Base-by-base conservation (phyloP, 1,140 invertebrate genomes). In the Calycopis cecrops region DNA sequence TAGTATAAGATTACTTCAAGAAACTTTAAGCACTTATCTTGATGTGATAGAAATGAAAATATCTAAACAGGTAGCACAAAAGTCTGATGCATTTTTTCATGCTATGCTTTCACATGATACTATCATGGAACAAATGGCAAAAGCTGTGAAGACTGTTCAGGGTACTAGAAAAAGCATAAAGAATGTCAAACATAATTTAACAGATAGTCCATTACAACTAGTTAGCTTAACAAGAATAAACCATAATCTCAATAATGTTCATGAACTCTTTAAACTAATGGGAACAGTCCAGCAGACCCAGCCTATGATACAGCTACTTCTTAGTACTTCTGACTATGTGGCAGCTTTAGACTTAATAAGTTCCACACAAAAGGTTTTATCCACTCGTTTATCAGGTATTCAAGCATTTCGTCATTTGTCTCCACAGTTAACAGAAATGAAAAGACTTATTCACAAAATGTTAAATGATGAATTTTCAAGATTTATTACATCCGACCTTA, bases 211-310 rank as follows among this genome's bases (percentile, higher is more conserved):
- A 18, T 87, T 98, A 52, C 92, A 93, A 71, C 90, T 98, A 69
- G 87, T 98, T 65, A 91, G 90, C 57, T 89, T 92, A 50, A 91
- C 91, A 17, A 89, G 90, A 70, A 90, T 90, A 1, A 89, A 91
- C 61, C 88, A 88, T 14, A 94, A 94, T 79, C 87, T 92, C 34
- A 82, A 89, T 40, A 71, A 90, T 62, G 90, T 93, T 0, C 84
- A 92, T 68, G 92, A 94, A 62, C 92, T 97, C 89, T 88, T 99
- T 16, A 96, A 97, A 80, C 85, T 98, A 49, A 98, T 99, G 94
- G 91, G 95, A 21, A 98, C 96, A 1, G 96, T 99, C 6, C 93
- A 99, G 80, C 97, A 99, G 89, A 99, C 98, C 47, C 98, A 99
- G 84, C 95, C 97, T 3, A 99, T 97, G 75, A 95, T 99, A 71